Conservation (phyloP, 2,113 vertebrate genomes). For the Drymodes brunneopygia region DNA sequence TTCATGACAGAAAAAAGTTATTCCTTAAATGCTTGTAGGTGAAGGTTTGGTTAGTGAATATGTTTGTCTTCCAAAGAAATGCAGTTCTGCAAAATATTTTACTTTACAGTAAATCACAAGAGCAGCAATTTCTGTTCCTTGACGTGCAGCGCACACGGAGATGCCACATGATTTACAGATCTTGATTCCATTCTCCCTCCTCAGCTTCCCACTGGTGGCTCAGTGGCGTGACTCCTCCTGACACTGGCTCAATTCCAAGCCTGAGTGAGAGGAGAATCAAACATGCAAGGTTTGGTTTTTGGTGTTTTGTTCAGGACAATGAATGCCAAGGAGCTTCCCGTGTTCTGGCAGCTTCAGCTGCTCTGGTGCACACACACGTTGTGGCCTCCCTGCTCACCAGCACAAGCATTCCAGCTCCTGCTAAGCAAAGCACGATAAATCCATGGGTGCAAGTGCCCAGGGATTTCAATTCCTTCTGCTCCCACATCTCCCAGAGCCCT, state of each 20-base stretch:
- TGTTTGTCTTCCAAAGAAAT: background rate
- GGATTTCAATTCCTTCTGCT: background rate
- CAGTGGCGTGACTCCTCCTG: background rate
- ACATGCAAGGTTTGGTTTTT: background rate
- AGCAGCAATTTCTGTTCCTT: background rate
- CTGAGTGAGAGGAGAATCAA: background rate
- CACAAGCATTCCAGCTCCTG: background rate
- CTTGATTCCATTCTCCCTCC: background rate
- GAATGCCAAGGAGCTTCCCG: background rate
- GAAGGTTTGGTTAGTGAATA: background rate
- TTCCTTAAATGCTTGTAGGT: background rate
- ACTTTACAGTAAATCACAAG: slow-evolving; percentile 5
- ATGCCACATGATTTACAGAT: background rate
- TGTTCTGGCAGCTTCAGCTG: background rate
- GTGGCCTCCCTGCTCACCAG: background rate
- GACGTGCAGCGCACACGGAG: background rate
- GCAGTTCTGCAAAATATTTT: background rate
- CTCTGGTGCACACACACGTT: background rate
- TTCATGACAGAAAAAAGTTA: background rate
- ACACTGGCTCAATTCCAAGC: background rate
- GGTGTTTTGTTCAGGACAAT: background rate
- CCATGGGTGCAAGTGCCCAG: background rate
- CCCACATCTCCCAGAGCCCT: background rate
- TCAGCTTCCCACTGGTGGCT: background rate
- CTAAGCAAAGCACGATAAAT: background rate